A percentile compares a stretch with the other conserved stretches of the same genome.
phyloP scores from a whole-genome alignment of 30 jellyfish, hydroid and myxozoan species.

The Mastigias papua region DNA sequence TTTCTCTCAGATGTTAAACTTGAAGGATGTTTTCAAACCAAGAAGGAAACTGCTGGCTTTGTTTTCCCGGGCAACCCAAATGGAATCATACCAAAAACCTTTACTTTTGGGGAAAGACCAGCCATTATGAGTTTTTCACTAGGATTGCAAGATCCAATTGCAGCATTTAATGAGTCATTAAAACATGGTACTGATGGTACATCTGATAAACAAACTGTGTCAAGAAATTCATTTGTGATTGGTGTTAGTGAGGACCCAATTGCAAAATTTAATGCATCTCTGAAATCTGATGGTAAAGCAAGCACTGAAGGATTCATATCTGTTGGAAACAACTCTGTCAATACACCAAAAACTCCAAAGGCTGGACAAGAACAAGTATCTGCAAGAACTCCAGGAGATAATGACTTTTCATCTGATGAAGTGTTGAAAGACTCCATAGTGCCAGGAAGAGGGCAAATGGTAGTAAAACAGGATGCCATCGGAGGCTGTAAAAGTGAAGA shows the following conservation, averaged over 20 bases:
- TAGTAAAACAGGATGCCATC: too few relatives aligned
- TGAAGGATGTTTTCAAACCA: background rate
- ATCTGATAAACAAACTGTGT: background rate
- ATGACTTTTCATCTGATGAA: too few relatives aligned
- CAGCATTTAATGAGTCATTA: constrained; percentile 12
- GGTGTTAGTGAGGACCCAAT: constrained; percentile 1
- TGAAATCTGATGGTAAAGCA: background rate
- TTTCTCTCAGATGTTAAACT: background rate
- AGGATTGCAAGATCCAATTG: constrained; percentile 26
- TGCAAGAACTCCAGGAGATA: too few relatives aligned
- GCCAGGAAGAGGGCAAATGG: too few relatives aligned
- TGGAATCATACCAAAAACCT: background rate
- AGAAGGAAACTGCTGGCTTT: background rate
- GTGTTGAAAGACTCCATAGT: too few relatives aligned
- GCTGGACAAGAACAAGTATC: too few relatives aligned
- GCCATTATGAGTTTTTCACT: background rate
- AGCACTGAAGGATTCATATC: background rate
- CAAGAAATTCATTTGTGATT: background rate
- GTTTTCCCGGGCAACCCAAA: constrained; percentile 12
- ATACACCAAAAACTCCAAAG: background rate
- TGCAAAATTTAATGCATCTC: constrained; percentile 18
- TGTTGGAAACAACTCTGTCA: background rate
- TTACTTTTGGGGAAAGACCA: constrained; percentile 2
- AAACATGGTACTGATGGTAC: background rate
- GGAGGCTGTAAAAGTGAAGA: background rate